Base-by-base conservation (phyloP, 2,113 vertebrate species). In the Xyrauchen texanus region DNA sequence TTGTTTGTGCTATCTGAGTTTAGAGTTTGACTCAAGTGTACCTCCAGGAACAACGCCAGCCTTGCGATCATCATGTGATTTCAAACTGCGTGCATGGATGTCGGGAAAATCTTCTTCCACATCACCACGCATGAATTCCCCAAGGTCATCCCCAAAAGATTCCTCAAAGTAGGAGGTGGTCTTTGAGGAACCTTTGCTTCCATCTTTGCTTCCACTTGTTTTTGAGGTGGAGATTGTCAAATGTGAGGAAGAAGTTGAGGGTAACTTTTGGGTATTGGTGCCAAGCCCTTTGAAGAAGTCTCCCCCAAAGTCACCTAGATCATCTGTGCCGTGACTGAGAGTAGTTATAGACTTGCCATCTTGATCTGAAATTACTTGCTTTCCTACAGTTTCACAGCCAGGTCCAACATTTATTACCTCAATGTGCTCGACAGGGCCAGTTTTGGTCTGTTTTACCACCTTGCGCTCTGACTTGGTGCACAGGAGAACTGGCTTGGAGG, bases 101-200 rank as follows among this genome's bases (percentile, higher is more conserved):
- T 95, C 94, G 7, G 94, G 94, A 75, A 70, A 3, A 68, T 95
- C 94, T 21, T 95, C 95, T 46, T 93, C 93, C 34, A 81, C 84
- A 4, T 87, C 62, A 7, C 82, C 88, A 0, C 80, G 88, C 52
- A 77, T 8, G 76, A 96, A 87, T 1, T 55, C 86, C 34, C 91
- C 94, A 5, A 93, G 49, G 79, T 93, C 90, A 1, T 88, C 11
- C 71, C 82, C 81, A 0, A 78, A 3, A 8, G 57, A 58, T 0
- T 8, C 0, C 2, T 10, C 67, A 0, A 7, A 4, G 0, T 5
- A 0, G 47, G 67, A 0, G 10, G 49, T 1, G 0, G 8, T 42
- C 71, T 89, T 88, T 49, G 21, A 34, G 21, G 75, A 83, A 52
- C 87, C 85, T 21, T 91, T 92, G 44, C 70, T 4, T 1, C 81